These are phyloP conservation scores for Seriola dumerili DNA, from an alignment of 2,113 vertebrate species.

Conservation along the genomic window DNA sequence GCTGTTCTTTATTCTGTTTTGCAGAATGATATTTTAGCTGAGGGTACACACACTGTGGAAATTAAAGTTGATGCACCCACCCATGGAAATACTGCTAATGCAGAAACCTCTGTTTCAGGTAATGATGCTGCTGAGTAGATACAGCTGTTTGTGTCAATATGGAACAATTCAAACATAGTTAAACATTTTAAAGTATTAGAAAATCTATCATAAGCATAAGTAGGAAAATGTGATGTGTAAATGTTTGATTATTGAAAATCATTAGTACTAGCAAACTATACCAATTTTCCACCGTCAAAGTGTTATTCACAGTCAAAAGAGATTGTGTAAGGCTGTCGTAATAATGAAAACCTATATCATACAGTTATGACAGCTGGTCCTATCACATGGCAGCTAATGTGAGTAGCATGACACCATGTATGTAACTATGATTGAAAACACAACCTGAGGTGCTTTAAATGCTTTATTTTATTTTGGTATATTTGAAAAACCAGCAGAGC, in stretches of 20 bases:
- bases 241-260: background rate
- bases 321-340: constrained; percentile 55
- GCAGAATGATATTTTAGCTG: constrained; percentile 75
- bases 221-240: background rate
- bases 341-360: constrained; percentile 39
- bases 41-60: constrained; percentile 85
- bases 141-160: background rate
- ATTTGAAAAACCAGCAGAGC: constrained; percentile 18
- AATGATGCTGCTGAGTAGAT: constrained; percentile 47
- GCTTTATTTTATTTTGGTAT: constrained; percentile 14
- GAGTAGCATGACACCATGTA: background rate
- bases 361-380: constrained; percentile 30
- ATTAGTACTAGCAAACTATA: background rate
- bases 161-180: background rate
- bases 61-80: constrained; percentile 86
- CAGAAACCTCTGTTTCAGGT: constrained; percentile 92
- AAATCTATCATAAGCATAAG: background rate
- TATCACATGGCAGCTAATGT: background rate
- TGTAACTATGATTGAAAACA: constrained; percentile 12
- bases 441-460: background rate
- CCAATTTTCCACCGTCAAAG: background rate
- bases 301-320: constrained; percentile 27
- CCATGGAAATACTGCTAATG: constrained; percentile 86
- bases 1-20: constrained; percentile 41
- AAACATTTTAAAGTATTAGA: background rate